Evolutionary conservation across 2,888 invertebrate species (phyloP), one percentile per base, ranked within the genome.

Genomic region (Spilosoma lubricipeda): DNA sequence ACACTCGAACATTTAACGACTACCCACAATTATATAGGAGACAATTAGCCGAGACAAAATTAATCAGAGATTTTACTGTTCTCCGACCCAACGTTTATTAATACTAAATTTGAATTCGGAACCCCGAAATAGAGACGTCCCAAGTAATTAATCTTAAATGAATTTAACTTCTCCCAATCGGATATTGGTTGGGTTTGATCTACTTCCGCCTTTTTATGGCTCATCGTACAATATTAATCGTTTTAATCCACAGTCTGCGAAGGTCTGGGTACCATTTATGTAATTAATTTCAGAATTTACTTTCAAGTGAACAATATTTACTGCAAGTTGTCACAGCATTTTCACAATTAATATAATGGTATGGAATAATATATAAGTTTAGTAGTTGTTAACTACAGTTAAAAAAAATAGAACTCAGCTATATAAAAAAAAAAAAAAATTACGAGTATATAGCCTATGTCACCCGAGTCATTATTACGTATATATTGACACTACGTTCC

Each of bases 111-210:
- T 63, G 18, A 63, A 63, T 30, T 30, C 30, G 8, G 30, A 30
- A 63, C 27, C 18, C 18, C 63, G 30, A 63, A 63, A 63, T 18
- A 63, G 63, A 30, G 63, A 63, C 30, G 63, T 63, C 63, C 30
- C 63, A 63, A 63, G 30, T 63, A 63, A 63, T 63, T 63, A 63
- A 63, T 63, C 63, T 63, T 63, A 30, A 63, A 63, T 63, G 30
- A 63, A 63, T 63, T 27, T 63, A 63, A 63, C 63, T 63, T 63
- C 30, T 63, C 63, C 63, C 27, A 30, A 63, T 63, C 63, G 63
- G 63, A 63, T 63, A 63, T 63, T 63, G 63, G 63, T 63, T 30
- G 63, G 63, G 63, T 63, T 63, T 63, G 63, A 63, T 63, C 15
- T 30, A 63, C 63, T 63, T 63, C 63, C 63, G 63, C 15, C 63